Evolutionary conservation across 2,113 vertebrate genomes (phyloP).

Genomic region (Periophthalmodon schlosseri): DNA sequence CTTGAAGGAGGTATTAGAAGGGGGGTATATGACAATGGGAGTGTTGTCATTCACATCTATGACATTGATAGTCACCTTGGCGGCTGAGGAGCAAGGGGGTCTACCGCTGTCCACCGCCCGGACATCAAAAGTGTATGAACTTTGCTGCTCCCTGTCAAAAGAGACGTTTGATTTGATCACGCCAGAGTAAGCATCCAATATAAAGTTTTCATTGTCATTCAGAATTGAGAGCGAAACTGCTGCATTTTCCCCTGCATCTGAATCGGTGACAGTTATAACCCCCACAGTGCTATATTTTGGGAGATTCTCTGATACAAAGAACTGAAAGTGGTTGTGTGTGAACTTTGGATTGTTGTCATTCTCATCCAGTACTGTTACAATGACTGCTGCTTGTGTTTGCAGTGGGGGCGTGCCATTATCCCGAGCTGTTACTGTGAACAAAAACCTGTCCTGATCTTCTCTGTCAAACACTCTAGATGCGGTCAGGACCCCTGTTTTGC

Average conservation of each 20-base stretch:
- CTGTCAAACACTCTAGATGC: slow-evolving; percentile 97
- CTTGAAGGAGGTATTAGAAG: slow-evolving; percentile 97
- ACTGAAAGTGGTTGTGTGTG: slow-evolving; percentile 98
- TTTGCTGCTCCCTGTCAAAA: slow-evolving; percentile 96
- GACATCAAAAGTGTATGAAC: slow-evolving; percentile 97
- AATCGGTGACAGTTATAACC: slow-evolving; percentile 96
- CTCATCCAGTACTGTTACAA: slow-evolving; percentile 95
- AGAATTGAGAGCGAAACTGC: slow-evolving; percentile 94
- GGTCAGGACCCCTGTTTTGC: slow-evolving; percentile 95
- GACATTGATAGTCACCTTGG: slow-evolving; percentile 98
- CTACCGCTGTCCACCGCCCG: slow-evolving; percentile 93
- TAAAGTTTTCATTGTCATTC: slow-evolving; percentile 97
- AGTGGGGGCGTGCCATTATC: slow-evolving; percentile 97
- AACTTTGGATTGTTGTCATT: slow-evolving; percentile 99
- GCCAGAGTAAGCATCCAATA: slow-evolving; percentile 92
- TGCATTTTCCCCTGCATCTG: slow-evolving; percentile 94
- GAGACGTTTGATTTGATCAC: slow-evolving; percentile 99
- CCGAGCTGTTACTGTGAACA: slow-evolving; percentile 95
- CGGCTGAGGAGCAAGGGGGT: slow-evolving; percentile 91
- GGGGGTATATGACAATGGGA: slow-evolving; percentile 93
- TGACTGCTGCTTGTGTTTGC: slow-evolving; percentile 95
- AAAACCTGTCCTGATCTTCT: slow-evolving; percentile 96
- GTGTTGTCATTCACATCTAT: slow-evolving; percentile 98
- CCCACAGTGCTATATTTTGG: slow-evolving; percentile 98
- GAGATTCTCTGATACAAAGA: slow-evolving; percentile 98